Conservation (phyloP, 2,888 invertebrate species). For the Aleiodes testaceus region DNA sequence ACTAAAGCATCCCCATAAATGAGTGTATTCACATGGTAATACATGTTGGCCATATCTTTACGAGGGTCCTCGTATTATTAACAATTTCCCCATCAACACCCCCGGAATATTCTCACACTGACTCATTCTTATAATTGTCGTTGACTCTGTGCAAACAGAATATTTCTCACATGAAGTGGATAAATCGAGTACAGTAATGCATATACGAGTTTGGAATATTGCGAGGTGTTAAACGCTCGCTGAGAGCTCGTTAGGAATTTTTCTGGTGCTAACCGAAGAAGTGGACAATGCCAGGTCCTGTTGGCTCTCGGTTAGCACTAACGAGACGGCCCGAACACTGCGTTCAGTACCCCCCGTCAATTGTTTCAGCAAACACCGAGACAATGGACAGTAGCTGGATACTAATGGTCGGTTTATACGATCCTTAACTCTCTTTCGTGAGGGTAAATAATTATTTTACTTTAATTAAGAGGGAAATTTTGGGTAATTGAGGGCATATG, state of each 20-base stretch:
- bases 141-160: conserved; percentile 20
- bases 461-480: conserved; percentile 9
- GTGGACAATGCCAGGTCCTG: conserved; percentile 65
- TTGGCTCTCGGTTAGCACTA: conserved; percentile 55
- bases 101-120: neutral
- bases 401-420: conserved; percentile 71
- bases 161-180: conserved; percentile 21
- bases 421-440: conserved; percentile 59
- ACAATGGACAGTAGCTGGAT: conserved; percentile 72
- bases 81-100: conserved; percentile 60
- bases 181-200: neutral
- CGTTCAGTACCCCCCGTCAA: conserved; percentile 60
- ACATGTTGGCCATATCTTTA: conserved; percentile 62
- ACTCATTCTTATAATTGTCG: conserved; percentile 32
- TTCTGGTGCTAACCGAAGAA: conserved; percentile 69
- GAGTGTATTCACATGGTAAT: conserved; percentile 72
- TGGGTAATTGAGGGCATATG: conserved; percentile 30
- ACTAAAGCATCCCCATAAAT: conserved; percentile 47
- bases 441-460: too few relatives aligned
- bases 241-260: conserved; percentile 70
- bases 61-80: conserved; percentile 68
- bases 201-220: conserved; percentile 31
- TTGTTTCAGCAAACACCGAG: conserved; percentile 68
- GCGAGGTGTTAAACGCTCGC: conserved; percentile 56
- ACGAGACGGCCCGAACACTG: conserved; percentile 59